phyloP scores from a whole-genome alignment of 2,888 invertebrate species.

The Stenoptilia bipunctidactyla region DNA sequence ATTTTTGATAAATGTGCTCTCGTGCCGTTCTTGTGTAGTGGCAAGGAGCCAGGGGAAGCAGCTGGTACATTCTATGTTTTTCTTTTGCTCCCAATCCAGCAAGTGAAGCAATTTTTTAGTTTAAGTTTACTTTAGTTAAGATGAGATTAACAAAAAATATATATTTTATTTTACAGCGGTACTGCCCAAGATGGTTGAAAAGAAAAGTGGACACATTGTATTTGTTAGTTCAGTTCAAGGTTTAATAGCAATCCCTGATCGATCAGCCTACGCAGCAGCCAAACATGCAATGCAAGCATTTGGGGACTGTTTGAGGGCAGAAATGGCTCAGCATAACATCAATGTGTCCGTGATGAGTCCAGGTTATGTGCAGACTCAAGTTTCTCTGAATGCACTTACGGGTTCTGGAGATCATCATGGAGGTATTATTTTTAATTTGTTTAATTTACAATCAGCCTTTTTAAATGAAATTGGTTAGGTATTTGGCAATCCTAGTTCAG shows the following conservation, averaged over 20 bases:
- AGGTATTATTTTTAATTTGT: no score
- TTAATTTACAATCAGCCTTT: no score
- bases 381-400: slow-evolving; percentile 93
- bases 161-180: slow-evolving; percentile 81
- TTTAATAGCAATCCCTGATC: slow-evolving; percentile 88
- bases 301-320: slow-evolving; percentile 90
- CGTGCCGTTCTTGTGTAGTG: no score
- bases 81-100: no score
- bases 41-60: no score
- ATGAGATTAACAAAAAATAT: no score
- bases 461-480: no score
- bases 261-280: slow-evolving; percentile 91
- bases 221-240: slow-evolving; percentile 95
- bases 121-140: no score
- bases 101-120: no score
- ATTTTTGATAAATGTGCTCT: no score
- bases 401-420: slow-evolving; percentile 84
- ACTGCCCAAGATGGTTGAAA: slow-evolving; percentile 84
- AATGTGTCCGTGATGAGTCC: slow-evolving; percentile 92
- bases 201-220: slow-evolving; percentile 84
- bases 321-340: slow-evolving; percentile 82
- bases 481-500: no score
- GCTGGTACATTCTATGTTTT: no score
- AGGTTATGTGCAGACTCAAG: slow-evolving; percentile 88
- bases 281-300: slow-evolving; percentile 97